Evolutionary conservation across 2,113 vertebrate species (phyloP), one percentile per base, ranked within the genome.

Genomic region (Saguinus midas): DNA sequence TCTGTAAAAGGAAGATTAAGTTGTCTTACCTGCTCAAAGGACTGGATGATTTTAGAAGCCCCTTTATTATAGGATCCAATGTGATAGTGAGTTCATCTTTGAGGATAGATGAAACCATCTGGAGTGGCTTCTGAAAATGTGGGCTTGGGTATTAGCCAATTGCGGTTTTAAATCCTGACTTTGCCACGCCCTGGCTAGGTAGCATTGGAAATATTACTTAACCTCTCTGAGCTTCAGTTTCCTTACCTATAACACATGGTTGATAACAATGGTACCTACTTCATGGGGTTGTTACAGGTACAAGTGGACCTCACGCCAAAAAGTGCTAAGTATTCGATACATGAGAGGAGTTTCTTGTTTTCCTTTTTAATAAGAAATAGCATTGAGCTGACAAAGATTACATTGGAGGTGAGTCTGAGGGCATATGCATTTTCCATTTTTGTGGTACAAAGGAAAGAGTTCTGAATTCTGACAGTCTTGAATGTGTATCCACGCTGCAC

Each of bases 331-430:
- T 20, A 25, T 9, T 90, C 43, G 48, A 16, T 50, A 9, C 1
- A 12, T 16, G 25, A 55, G 50, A 86, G 37, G 6, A 35, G 18
- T 76, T 27, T n/a, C 64, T 40, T 58, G 58, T 80, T n/a, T 76
- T 70, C 50, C 27, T 79, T 95, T 96, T 75, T 84, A 43, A 75
- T 68, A 92, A 78, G n/a, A 93, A 90, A 91, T 50, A 57, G 29
- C 76, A 83, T 5, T 58, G 21, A 78, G 10, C 43, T 9, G 66
- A 87, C 73, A 50, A 68, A 94, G 85, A 78, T 90, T n/a, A 92
- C 43, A 81, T 25, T 32, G 72, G 52, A 89, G 64, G 43, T 91
- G 66, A 81, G 57, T 45, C 40, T 14, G 68, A 37, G 45, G 80
- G 23, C 48, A 64, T 10, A 45, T 5, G 8, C 25, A 43, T 81